Base-by-base conservation (phyloP, 2,888 invertebrate genomes). In the Lasioglossum villosulum region DNA sequence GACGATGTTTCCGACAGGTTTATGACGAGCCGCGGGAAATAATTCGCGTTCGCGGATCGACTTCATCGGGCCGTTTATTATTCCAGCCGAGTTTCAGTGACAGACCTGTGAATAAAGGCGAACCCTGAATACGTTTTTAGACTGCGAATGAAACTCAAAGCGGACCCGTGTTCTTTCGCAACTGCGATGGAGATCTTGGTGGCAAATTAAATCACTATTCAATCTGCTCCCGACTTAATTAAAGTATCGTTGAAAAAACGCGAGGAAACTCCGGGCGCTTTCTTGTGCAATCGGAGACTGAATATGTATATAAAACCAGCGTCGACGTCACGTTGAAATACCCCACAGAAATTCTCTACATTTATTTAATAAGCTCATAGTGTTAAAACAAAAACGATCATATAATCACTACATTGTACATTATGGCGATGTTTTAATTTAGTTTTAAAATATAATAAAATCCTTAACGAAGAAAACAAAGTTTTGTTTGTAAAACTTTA, bases 1-100 rank as follows among this genome's bases (percentile, higher is more conserved):
- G 77, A 91, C 86, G 88, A 76, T 82, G 81, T 56, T 39, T 56
- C 39, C 80, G 92, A 92, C 91, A 90, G 92, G 23, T 91, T 91
- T 91, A 91, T 82, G 84, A 78, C 82, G 78, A 80, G 70, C 48
- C 72, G 63, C 81, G 75, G 88, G 85, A 91, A 92, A 91, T 91
- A 92, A 92, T 91, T 86, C 86, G 82, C 78, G 82, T 77, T 78
- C 75, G 71, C 73, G 75, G 27, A 86, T 88, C 83, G 86, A 68
- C 78, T 78, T 75, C 75, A 59, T 63, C 80, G 59, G 30, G 27
- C 83, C 84, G 90, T 87, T 91, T 92, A 82, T 92, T 92, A 92
- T 92, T 90, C 86, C 89, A 89, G 74, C 79, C 82, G 79, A 48
- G 82, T 80, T 74, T 37, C 76, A 37, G 79, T 42, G 84, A 89